A percentile compares a stretch with the other conserved stretches of the same genome.
phyloP scores from a whole-genome alignment of 2,888 invertebrate genomes.

The Epirrhoe alternata region DNA sequence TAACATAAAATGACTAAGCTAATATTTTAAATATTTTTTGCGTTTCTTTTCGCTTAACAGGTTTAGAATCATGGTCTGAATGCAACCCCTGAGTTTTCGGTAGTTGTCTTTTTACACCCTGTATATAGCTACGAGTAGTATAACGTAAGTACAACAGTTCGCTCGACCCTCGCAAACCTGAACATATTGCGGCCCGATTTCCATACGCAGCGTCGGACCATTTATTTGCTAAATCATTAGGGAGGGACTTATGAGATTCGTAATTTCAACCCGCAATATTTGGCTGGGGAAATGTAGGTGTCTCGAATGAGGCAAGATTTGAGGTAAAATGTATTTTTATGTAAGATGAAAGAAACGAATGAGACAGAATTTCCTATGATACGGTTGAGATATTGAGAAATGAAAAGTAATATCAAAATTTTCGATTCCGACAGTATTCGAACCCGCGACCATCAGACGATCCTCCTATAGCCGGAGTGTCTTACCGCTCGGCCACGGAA shows the following conservation, averaged over 20 bases:
- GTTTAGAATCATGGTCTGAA: too few species aligned
- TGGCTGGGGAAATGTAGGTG: constrained; percentile 9
- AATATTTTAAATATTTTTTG: too few species aligned
- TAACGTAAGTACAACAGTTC: not conserved
- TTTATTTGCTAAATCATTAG: constrained; percentile 45
- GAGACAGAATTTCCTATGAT: not conserved
- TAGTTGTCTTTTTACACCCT: too few species aligned
- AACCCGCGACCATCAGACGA: too few species aligned
- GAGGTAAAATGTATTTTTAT: not conserved
- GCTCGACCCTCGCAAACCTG: constrained; percentile 8
- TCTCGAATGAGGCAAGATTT: constrained; percentile 22
- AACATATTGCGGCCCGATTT: constrained; percentile 31
- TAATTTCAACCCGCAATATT: constrained; percentile 34
- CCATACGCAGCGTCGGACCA: constrained; percentile 38
- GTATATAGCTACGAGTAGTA: too few species aligned
- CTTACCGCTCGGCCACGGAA: too few species aligned
- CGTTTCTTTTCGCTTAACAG: too few species aligned
- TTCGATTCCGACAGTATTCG: too few species aligned
- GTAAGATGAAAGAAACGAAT: not conserved
- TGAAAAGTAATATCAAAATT: too few species aligned
- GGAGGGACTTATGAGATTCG: constrained; percentile 34
- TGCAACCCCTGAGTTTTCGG: too few species aligned
- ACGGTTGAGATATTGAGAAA: not conserved
- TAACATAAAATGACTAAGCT: too few species aligned
- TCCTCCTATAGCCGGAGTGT: too few species aligned